These are phyloP conservation scores for Stictonetta naevosa DNA, from an alignment of 2,113 vertebrate genomes.

Conservation along the genomic window DNA sequence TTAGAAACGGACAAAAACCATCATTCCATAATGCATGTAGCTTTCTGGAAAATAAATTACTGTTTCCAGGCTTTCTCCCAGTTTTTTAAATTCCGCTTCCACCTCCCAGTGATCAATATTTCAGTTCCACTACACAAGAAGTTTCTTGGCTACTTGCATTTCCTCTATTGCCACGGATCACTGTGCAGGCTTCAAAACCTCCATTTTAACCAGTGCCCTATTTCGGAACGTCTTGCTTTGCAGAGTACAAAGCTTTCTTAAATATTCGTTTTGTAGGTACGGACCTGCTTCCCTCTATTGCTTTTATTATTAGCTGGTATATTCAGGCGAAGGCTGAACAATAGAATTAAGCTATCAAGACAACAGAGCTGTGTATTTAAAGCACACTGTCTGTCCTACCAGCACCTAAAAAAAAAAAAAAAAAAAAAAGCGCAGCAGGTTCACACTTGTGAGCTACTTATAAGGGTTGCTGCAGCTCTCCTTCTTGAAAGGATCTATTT, in stretches of 20 bases:
- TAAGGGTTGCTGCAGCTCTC: slow-evolving; percentile 44
- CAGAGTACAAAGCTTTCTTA: slow-evolving; percentile 16
- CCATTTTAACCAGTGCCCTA: slow-evolving; percentile 6
- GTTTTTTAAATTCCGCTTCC: not conserved
- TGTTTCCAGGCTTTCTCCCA: not conserved
- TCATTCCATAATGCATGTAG: accelerated
- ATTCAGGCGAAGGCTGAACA: slow-evolving; percentile 47
- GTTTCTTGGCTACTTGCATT: not conserved
- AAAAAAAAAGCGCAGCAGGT: not conserved
- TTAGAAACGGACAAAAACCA: not conserved
- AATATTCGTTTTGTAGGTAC: not conserved
- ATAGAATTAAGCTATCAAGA: slow-evolving; percentile 47
- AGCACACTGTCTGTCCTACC: slow-evolving; percentile 16
- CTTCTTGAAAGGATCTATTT: slow-evolving; percentile 69
- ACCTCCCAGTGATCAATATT: not conserved
- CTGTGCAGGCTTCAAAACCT: slow-evolving; percentile 9
- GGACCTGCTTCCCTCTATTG: not conserved
- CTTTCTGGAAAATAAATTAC: not conserved
- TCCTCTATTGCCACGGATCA: not conserved
- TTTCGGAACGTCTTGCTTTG: not conserved
- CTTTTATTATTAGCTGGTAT: slow-evolving; percentile 22
- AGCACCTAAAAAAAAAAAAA: not conserved
- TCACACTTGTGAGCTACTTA: slow-evolving; percentile 41
- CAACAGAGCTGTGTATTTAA: slow-evolving; percentile 60
- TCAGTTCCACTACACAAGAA: not conserved